Evolutionary conservation across 2,113 vertebrate genomes (phyloP).

Genomic region (Coracopsis vasa): DNA sequence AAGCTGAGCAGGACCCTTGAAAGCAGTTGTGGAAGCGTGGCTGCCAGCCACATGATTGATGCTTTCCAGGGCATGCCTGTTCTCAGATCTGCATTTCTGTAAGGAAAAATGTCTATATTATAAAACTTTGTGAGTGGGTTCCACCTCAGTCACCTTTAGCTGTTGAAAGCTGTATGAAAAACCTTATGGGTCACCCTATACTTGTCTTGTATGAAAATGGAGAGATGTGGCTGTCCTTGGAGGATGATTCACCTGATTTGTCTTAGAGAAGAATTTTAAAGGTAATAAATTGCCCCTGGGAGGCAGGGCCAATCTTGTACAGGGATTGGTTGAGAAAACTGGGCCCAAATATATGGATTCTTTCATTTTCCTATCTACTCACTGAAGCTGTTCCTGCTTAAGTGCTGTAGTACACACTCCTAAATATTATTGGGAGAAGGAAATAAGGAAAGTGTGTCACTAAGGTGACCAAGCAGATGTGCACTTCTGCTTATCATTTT

Average conservation of each 20-base stretch:
- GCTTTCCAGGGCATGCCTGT: background rate
- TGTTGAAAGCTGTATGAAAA: background rate
- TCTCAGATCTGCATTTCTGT: background rate
- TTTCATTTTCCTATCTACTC: background rate
- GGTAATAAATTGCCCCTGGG: background rate
- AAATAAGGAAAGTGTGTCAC: background rate
- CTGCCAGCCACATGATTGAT: background rate
- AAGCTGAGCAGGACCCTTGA: slow-evolving; percentile 14
- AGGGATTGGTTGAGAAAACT: background rate
- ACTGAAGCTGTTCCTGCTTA: background rate
- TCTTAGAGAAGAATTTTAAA: background rate
- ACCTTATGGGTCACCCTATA: background rate
- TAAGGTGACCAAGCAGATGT: fast-evolving
- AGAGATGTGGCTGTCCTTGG: background rate
- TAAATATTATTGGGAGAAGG: background rate
- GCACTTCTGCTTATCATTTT: background rate
- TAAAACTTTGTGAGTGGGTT: background rate
- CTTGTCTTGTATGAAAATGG: background rate
- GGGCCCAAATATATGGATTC: background rate
- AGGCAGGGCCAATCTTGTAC: background rate
- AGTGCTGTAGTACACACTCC: background rate
- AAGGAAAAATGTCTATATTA: background rate
- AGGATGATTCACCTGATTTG: background rate
- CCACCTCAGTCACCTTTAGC: background rate
- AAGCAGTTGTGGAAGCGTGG: background rate